Evolutionary conservation across 2,888 invertebrate genomes (phyloP), one percentile per base, ranked within the genome.

Genomic region (Eubasilissa splendida): DNA sequence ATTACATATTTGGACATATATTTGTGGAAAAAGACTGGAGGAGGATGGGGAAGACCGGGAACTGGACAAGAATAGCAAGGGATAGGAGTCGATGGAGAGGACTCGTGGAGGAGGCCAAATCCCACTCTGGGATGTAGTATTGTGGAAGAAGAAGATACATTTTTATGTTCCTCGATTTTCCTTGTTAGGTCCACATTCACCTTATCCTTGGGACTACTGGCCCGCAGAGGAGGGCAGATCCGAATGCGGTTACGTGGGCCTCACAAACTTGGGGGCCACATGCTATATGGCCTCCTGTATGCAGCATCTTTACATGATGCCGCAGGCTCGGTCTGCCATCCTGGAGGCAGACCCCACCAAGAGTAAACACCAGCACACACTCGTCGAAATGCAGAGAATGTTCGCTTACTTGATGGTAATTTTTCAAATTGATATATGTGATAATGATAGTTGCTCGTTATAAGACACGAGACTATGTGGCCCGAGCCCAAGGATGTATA

Each of bases 281-380:
- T 98, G 98, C 87, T 98, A 98, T 88, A 97, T 98, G 97, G 98
- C 98, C 10, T 97, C 98, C 3, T 98, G 98, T 86, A 96, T 98
- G 94, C 98, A 98, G 88, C 98, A 98, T 88, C 89, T 98, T 84
- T 98, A 97, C 88, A 98, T 98, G 98, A 97, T 98, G 95, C 98
- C 98, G 5, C 96, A 96, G 86, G 97, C 97, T 0, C 91, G 98
- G 75, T 93, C 95, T 71, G 95, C 97, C 0, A 94, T 98, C 85
- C 89, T 98, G 78, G 92, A 93, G 7, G 94, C 96, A 0, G 95
- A 96, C 84, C 93, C 95, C 79, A 90, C 92, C 8, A 92, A 93
- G 68, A 94, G 94, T 82, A 95, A 96, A 84, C 97, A 98, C 88
- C 94, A 94, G 80, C 92, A 94, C 33, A 97, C 97, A 0, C 88